phyloP scores from a whole-genome alignment of 1,140 invertebrate species.

The Lanistes nyassanus region DNA sequence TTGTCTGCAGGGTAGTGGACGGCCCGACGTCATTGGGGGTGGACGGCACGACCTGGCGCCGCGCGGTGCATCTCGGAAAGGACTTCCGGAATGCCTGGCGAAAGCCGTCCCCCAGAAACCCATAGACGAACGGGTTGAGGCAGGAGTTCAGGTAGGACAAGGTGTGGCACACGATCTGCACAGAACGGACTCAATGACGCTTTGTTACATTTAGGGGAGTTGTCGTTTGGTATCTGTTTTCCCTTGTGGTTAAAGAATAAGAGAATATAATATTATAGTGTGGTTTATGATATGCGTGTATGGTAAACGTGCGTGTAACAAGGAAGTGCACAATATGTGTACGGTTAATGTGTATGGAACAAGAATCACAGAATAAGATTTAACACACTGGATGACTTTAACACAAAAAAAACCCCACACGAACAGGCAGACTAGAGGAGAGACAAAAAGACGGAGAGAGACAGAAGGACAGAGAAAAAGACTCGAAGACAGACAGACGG shows the following conservation, averaged over 20 bases:
- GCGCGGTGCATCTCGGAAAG: constrained; percentile 38
- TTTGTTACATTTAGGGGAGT: too few species aligned
- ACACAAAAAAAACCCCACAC: too few species aligned
- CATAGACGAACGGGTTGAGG: constrained; percentile 94
- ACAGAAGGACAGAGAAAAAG: too few species aligned
- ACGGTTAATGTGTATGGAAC: too few species aligned
- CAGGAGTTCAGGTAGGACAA: constrained; percentile 94
- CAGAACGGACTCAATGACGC: too few species aligned
- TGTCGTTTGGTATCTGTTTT: too few species aligned
- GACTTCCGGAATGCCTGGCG: constrained; percentile 76
- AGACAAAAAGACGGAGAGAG: too few species aligned
- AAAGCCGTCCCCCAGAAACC: constrained; percentile 88
- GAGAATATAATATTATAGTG: not conserved
- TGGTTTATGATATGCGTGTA: not conserved
- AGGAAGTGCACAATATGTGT: not conserved
- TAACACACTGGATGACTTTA: too few species aligned
- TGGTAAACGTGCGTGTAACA: not conserved
- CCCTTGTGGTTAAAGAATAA: too few species aligned
- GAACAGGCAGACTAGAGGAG: too few species aligned
- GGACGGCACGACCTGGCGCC: constrained; percentile 16
- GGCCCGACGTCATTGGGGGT: not conserved
- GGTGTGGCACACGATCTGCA: constrained; percentile 84
- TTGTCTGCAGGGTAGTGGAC: constrained; percentile 11
- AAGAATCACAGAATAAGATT: not conserved
- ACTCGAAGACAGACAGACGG: too few species aligned